These are phyloP conservation scores for Neodiprion virginianus DNA, from an alignment of 1,140 invertebrate species.

Conservation along the genomic window DNA sequence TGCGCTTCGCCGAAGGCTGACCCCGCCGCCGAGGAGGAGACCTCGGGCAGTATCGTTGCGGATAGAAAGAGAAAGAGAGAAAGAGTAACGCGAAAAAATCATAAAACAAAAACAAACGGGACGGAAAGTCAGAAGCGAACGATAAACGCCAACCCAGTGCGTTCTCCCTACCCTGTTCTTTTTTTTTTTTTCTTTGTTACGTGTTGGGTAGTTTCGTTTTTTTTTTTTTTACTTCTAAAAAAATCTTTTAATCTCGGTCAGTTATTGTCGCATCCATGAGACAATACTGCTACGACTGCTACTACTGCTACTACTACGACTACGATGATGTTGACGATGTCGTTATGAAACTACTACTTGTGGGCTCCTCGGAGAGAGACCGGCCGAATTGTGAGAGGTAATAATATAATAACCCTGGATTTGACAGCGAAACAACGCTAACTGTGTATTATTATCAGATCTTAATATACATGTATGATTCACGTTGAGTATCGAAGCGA, in stretches of 20 bases:
- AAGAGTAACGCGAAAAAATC: not conserved
- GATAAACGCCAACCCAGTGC: not conserved
- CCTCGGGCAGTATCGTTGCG: no score
- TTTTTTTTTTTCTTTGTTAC: not conserved
- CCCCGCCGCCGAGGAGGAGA: constrained; percentile 26
- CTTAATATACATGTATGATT: no score
- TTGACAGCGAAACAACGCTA: no score
- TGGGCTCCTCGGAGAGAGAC: constrained; percentile 38
- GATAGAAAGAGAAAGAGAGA: no score
- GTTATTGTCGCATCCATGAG: not conserved
- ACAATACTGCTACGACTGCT: not conserved
- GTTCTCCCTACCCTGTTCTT: not conserved
- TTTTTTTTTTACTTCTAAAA: not conserved
- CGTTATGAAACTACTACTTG: not conserved
- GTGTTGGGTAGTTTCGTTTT: not conserved
- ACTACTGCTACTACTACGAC: no score
- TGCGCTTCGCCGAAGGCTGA: constrained; percentile 24
- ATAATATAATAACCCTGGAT: constrained; percentile 11
- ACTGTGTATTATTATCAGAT: no score
- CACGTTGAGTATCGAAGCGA: no score
- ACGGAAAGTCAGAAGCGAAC: not conserved
- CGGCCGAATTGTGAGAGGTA: constrained; percentile 50
- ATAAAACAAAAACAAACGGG: no score
- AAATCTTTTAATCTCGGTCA: not conserved
- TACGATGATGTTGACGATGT: not conserved